phyloP scores from a whole-genome alignment of 2,797 vertebrate species.

The Artibeus lituratus region DNA sequence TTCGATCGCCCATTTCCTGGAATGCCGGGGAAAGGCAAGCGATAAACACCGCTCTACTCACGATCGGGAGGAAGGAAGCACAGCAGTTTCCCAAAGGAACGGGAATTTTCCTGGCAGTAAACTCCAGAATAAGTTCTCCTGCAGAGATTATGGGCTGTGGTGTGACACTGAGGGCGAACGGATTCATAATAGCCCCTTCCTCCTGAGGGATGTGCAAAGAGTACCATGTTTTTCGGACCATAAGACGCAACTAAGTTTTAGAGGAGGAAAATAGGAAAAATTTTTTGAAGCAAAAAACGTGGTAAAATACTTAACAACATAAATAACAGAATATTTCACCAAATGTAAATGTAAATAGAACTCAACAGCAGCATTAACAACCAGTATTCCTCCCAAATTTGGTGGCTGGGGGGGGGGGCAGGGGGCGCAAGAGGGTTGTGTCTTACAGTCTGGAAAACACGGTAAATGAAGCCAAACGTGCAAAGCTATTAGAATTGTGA shows the following conservation, averaged over 20 bases:
- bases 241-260: too few relatives aligned
- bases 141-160: background rate
- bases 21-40: background rate
- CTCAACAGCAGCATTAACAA: too few relatives aligned
- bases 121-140: background rate
- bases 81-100: background rate
- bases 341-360: too few relatives aligned
- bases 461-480: background rate
- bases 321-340: too few relatives aligned
- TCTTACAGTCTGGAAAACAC: too few relatives aligned
- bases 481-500: background rate
- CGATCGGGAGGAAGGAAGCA: background rate
- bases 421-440: too few relatives aligned
- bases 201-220: background rate
- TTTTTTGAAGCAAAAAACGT: too few relatives aligned
- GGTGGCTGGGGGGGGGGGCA: too few relatives aligned
- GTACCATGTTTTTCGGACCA: background rate
- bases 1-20: background rate
- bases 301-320: too few relatives aligned
- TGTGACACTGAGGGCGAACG: background rate
- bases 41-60: background rate
- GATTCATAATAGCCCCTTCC: background rate
- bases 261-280: too few relatives aligned
- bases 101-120: conserved; percentile 25
- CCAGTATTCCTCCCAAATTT: too few relatives aligned